Base-by-base conservation (phyloP, 2,797 vertebrate genomes). In the Myotis myotis region DNA sequence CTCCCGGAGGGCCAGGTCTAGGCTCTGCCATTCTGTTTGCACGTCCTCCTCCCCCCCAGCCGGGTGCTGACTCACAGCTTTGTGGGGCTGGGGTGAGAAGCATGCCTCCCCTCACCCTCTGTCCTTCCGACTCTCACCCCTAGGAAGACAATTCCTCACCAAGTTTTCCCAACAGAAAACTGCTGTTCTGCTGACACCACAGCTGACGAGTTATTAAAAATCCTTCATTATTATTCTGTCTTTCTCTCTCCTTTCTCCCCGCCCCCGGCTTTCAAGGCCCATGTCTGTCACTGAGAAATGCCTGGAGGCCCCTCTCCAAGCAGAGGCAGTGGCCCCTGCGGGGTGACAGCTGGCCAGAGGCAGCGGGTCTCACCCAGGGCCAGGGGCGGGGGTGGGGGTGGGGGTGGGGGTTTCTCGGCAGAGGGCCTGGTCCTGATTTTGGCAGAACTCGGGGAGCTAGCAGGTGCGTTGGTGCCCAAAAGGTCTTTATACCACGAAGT, bases 171-270 rank as follows among this genome's bases (percentile, higher is more conserved):
- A 88, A 10, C 0, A 76, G 97, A 93, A 74, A 4, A 17, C 95
- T 88, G 86, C 96, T 94, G 86, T 93, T 93, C 90, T 87, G 90
- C 87, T 92, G 96, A 97, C 95, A 96, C 88, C 64, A 10, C 71
- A 84, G 95, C 95, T 97, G 96, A 96, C 22, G 75, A 97, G 96
- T 97, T 97, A 97, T 96, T 95, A 96, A 97, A 97, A 97, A 94
- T 84, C 78, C 93, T 94, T 97, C 93, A 92, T 97, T 97, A 97
- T 95, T 93, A 96, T 97, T 97, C 95, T 70, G 44, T 41, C 41
- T 51, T 89, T 64, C 74, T 82, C 89, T 66, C 85, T 83, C 70
- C 89, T 94, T 82, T 89, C 74, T 95, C 53, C 13, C 94, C 96
- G 95, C 93, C 89, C 95, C 92, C 78, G 90, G 86, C 88, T 91